Evolutionary conservation across 2,113 vertebrate genomes (phyloP), one percentile per base, ranked within the genome.

Genomic region (Peucedramus taeniatus): DNA sequence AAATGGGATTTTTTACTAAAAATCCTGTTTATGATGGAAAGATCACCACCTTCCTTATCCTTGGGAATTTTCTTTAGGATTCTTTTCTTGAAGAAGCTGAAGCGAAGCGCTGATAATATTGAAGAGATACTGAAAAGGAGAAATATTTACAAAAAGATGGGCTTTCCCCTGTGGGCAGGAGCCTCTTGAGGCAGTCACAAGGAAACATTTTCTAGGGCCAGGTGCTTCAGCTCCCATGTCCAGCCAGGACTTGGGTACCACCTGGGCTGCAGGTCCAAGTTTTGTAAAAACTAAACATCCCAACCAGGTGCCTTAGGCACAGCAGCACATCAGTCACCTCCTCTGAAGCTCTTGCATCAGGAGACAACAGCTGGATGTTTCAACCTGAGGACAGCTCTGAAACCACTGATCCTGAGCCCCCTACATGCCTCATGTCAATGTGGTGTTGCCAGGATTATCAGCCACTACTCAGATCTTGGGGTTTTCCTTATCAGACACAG

Each of bases 371-470:
- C 28, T 74, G 54, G 17, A 2, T 10, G 35, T 27, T 24, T 68
- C 57, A 76, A 0, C n/a, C 37, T 61, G 86, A 59, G 35, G 26
- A 12, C 2, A 15, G 45, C 19, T 65, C 63, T 80, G 89, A 76
- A 86, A 54, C 11, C 30, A 12, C 24, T 2, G 1, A 22, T 17
- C 35, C 47, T 1, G 13, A 42, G 28, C 14, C 26, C 31, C 9
- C 16, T 40, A 2, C 14, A 1, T 12, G 14, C 5, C 9, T 39
- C 5, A 2, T 6, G 11, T 27, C 18, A 42, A 13, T 8, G 35
- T 37, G 30, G 9, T 31, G 5, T 6, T 86, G 21, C 12, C 44
- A 66, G 18, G 17, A 31, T 51, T 47, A 72, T 27, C 44, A 57
- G 50, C 8, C 33, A 33, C 21, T 33, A 30, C 33, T 26, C 31